Evolutionary conservation across 2,888 invertebrate genomes (phyloP), one percentile per base, ranked within the genome.

Genomic region (Herminia tarsipennalis): DNA sequence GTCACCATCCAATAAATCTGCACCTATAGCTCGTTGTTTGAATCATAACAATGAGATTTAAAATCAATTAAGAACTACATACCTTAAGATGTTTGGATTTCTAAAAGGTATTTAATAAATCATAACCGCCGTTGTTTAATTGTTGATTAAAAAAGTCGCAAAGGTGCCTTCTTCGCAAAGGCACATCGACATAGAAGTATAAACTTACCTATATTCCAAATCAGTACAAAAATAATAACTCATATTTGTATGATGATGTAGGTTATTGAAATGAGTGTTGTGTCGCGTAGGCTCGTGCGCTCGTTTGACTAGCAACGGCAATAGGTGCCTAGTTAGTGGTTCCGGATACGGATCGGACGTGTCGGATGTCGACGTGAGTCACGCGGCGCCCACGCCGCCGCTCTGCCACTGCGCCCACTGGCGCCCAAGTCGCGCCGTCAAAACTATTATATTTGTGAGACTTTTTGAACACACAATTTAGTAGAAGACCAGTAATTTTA

Each of bases 301-400:
- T 73, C 63, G 75, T 81, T 82, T 78, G 80, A 80, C 66, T 75
- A 70, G 72, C 74, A 64, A 76, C 73, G 73, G 84, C 79, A 81
- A 81, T 83, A 82, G 64, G 81, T 76, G 77, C 78, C 84, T 84
- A 85, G 86, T 88, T 88, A 89, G 88, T 88, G 81, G 87, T 90
- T 91, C 91, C 90, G 91, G 90, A 90, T 90, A 89, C 87, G 85
- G 77, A 87, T 87, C 85, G 90, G 87, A 90, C 89, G 89, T 92
- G 92, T 92, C 92, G 92, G 92, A 92, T 92, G 90, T 92, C 91
- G 86, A 84, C 83, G 86, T 92, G 92, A 92, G 80, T 91, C 92
- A 89, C 81, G 81, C 79, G 81, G 88, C 86, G 85, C 88, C 73
- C 62, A 66, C 63, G 62, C 65, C 63, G 62, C 65, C 66, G 62